phyloP scores from a whole-genome alignment of 2,888 invertebrate genomes.

The Erebia epiphron region DNA sequence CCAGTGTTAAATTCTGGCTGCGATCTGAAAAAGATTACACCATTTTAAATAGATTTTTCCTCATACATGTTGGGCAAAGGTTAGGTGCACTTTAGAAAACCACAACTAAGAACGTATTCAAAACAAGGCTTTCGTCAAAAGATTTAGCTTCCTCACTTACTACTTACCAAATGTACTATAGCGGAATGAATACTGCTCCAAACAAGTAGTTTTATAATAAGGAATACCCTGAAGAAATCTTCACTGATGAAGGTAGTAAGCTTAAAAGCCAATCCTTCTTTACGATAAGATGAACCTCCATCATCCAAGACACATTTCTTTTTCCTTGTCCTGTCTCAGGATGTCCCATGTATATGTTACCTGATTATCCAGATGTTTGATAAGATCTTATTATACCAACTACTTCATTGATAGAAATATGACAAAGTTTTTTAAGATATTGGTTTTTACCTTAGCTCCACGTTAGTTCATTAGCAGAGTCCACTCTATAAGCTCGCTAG shows the following conservation, averaged over 20 bases:
- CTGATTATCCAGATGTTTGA: not conserved
- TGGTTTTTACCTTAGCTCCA: too few species aligned
- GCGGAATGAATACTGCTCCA: not conserved
- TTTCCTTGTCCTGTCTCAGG: not conserved
- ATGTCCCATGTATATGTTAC: not conserved
- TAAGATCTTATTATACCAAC: not conserved
- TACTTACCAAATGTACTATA: not conserved
- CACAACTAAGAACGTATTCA: not conserved
- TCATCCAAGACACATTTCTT: not conserved
- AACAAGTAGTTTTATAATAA: not conserved
- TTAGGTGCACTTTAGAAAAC: not conserved
- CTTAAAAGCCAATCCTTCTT: too few species aligned
- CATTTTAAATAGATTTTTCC: not conserved
- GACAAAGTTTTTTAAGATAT: not conserved
- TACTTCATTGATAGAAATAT: not conserved
- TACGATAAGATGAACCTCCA: not conserved
- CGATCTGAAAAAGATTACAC: slow-evolving; percentile 13
- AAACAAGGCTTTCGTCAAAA: not conserved
- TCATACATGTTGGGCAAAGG: not conserved
- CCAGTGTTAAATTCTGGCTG: slow-evolving; percentile 19
- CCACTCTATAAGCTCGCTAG: too few species aligned
- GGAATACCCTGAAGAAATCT: not conserved
- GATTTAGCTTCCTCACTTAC: not conserved
- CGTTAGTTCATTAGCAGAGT: too few species aligned
- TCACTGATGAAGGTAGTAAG: not conserved